Evolutionary conservation across 2,888 invertebrate species (phyloP).

Genomic region (Xiphydria camelus): DNA sequence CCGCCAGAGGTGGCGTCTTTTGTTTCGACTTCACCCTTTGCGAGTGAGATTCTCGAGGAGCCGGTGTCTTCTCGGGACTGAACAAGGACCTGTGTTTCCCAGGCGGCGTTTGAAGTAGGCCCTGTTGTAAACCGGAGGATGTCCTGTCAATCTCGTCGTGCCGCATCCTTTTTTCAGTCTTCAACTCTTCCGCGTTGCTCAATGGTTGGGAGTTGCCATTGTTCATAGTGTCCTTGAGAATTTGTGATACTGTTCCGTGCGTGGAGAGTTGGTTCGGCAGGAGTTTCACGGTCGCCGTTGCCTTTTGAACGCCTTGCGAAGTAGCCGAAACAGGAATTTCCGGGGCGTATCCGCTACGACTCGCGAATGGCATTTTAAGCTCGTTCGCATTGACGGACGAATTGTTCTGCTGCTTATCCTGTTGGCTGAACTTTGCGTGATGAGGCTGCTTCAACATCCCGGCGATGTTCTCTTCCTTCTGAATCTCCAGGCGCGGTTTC

Average conservation of each 20-base stretch:
- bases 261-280: conserved; percentile 26
- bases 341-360: neutral
- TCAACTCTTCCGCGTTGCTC: conserved; percentile 45
- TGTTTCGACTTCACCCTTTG: conserved; percentile 55
- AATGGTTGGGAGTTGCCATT: conserved; percentile 29
- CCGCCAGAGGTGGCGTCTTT: conserved; percentile 60
- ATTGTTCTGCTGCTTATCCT: conserved; percentile 24
- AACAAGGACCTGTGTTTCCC: conserved; percentile 62
- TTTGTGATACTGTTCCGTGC: conserved; percentile 36
- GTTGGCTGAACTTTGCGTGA: conserved; percentile 41
- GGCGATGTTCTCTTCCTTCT: conserved; percentile 41
- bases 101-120: conserved; percentile 31
- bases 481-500: conserved; percentile 41
- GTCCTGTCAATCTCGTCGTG: conserved; percentile 32
- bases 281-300: conserved; percentile 3
- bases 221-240: conserved; percentile 31
- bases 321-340: conserved; percentile 18
- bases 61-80: conserved; percentile 66
- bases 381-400: neutral
- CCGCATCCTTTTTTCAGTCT: conserved; percentile 48
- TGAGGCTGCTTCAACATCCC: conserved; percentile 42
- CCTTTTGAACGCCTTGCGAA: conserved; percentile 21
- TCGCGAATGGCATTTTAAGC: neutral
- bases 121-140: conserved; percentile 27
- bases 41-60: conserved; percentile 56